Conservation (phyloP, 2,888 invertebrate species). For the Gasteruption jaculator region DNA sequence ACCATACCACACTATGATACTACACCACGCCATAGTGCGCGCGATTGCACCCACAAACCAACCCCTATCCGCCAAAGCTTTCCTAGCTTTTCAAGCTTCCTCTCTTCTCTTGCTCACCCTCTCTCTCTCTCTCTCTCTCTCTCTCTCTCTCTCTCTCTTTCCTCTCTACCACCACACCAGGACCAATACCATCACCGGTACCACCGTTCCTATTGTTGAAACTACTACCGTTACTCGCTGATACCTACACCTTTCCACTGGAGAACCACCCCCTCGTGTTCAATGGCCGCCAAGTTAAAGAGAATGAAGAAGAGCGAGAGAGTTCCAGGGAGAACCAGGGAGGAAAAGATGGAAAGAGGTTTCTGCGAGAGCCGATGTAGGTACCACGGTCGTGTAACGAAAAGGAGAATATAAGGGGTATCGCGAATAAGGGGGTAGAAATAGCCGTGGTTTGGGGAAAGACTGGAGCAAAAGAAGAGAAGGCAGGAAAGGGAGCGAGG, state of each 20-base stretch:
- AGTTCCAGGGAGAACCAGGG: too few relatives aligned
- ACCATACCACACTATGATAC: too few relatives aligned
- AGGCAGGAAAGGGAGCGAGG: too few relatives aligned
- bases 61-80: conserved; percentile 30
- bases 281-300: conserved; percentile 45
- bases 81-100: conserved; percentile 1
- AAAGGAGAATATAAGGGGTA: conserved; percentile 33
- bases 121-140: conserved; percentile 2
- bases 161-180: conserved; percentile 8
- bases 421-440: background rate
- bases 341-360: too few relatives aligned
- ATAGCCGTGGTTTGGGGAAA: conserved; percentile 17
- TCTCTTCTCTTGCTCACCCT: conserved; percentile 3
- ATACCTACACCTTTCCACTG: conserved; percentile 20
- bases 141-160: conserved; percentile 5
- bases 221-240: conserved; percentile 4
- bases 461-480: conserved; percentile 1
- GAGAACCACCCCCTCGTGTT: conserved; percentile 21
- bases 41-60: conserved; percentile 49
- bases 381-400: too few relatives aligned
- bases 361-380: too few relatives aligned
- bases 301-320: too few relatives aligned
- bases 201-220: background rate
- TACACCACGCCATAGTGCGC: too few relatives aligned
- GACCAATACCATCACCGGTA: conserved; percentile 5